These are phyloP conservation scores for Xiphorhynchus elegans DNA, from an alignment of 2,113 vertebrate species.

Conservation along the genomic window DNA sequence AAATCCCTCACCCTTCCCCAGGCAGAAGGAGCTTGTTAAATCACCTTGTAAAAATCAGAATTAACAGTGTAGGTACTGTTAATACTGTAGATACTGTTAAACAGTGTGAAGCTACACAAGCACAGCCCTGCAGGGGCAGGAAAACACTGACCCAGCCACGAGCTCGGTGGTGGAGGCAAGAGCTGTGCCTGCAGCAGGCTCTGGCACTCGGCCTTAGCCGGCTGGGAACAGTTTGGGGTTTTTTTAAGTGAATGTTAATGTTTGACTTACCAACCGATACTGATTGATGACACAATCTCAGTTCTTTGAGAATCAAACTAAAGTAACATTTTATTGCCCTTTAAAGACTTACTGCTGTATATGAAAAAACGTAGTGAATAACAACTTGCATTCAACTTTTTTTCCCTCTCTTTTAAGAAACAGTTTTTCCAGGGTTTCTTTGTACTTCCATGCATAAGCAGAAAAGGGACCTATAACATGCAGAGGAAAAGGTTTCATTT, in stretches of 20 bases:
- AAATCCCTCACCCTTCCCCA: not conserved
- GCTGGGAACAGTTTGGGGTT: fast-evolving
- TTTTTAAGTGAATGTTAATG: not conserved
- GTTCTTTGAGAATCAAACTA: not conserved
- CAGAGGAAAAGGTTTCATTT: conserved; percentile 9
- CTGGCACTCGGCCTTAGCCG: not conserved
- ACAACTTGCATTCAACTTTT: not conserved
- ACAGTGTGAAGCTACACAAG: no score
- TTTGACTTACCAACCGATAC: not conserved
- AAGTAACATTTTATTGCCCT: not conserved
- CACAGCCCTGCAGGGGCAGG: not conserved
- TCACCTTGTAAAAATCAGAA: not conserved
- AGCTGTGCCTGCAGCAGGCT: not conserved
- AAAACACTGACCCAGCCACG: fast-evolving
- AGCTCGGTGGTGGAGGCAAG: not conserved
- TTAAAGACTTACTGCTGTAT: not conserved
- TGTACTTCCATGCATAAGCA: not conserved
- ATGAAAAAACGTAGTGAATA: not conserved
- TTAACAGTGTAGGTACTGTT: not conserved
- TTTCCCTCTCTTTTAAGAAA: not conserved
- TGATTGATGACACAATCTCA: not conserved
- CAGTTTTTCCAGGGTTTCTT: not conserved
- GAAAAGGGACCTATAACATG: not conserved
- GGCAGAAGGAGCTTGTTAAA: not conserved
- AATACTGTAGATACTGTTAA: no score